Evolutionary conservation across 2,113 vertebrate genomes (phyloP).

Genomic region (Dissostichus mawsoni): DNA sequence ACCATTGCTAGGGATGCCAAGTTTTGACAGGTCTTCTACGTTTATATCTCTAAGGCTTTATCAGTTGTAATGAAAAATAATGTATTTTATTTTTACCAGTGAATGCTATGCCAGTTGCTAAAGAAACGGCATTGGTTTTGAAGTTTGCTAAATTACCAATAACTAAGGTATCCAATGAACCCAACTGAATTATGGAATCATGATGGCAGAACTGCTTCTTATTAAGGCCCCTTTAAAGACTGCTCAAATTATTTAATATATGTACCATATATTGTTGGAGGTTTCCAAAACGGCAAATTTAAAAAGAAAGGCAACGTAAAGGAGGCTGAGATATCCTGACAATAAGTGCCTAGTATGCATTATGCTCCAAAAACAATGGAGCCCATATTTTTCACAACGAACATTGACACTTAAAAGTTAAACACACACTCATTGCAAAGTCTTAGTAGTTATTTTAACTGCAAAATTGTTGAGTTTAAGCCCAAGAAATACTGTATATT

Average conservation of each 20-base stretch:
- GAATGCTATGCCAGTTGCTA: not conserved
- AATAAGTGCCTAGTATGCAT: not conserved
- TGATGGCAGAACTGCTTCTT: not conserved
- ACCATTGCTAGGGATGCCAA: not conserved
- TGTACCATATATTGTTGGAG: not conserved
- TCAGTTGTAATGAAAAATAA: not conserved
- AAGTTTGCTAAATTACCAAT: not conserved
- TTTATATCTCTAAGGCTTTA: not conserved
- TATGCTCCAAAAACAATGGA: not conserved
- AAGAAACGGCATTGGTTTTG: not conserved
- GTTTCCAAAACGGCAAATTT: not conserved
- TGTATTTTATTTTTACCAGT: not conserved
- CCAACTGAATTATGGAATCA: too few relatives aligned
- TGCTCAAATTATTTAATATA: not conserved
- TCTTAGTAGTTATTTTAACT: too few relatives aligned
- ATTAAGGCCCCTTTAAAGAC: not conserved
- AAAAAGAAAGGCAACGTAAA: too few relatives aligned
- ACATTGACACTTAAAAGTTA: not conserved
- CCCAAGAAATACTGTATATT: not conserved
- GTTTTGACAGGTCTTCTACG: not conserved
- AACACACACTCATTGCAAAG: not conserved
- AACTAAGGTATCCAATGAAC: not conserved
- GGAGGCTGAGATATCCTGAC: not conserved
- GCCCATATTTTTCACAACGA: not conserved
- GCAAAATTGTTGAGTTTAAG: not conserved